A percentile compares a stretch with the other conserved stretches of the same genome.
Evolutionary conservation across 37 sponge, comb jelly and placozoan genomes (phyloP).

Genomic region (Halichondria panicea): DNA sequence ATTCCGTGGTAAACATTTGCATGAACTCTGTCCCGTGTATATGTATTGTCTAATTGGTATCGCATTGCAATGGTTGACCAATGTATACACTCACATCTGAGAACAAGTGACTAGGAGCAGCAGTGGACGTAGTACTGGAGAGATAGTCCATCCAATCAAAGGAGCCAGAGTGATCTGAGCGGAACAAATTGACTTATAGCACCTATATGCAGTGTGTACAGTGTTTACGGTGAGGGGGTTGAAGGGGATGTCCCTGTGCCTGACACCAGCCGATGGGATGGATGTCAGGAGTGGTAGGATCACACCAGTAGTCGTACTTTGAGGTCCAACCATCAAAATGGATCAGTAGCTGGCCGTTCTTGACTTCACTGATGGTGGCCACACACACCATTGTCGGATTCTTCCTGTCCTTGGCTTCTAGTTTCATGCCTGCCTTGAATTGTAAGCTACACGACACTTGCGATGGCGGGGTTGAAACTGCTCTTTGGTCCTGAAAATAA

Average conservation of each 20-base stretch:
- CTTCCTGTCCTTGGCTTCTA: slow-evolving; percentile 79
- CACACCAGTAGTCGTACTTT: slow-evolving; percentile 77
- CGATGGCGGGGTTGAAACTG: too few species aligned
- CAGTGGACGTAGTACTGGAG: slow-evolving; percentile 14
- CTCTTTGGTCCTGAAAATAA: slow-evolving; percentile 52
- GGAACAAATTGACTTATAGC: too few species aligned
- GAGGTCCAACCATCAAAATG: slow-evolving; percentile 86
- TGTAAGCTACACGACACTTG: slow-evolving; percentile 43
- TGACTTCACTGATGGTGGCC: slow-evolving; percentile 62
- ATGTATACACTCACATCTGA: slow-evolving; percentile 32
- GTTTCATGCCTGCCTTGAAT: slow-evolving; percentile 56
- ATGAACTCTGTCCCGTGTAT: too few species aligned
- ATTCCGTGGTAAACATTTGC: too few species aligned
- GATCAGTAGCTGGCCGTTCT: slow-evolving; percentile 49
- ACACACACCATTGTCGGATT: slow-evolving; percentile 69
- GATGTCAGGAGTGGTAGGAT: slow-evolving; percentile 47
- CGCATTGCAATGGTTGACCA: too few species aligned
- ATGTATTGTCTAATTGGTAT: too few species aligned
- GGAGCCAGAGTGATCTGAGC: too few species aligned
- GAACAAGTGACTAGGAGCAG: slow-evolving; percentile 74
- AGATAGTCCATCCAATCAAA: slow-evolving; percentile 75
- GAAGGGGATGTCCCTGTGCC: slow-evolving; percentile 59
- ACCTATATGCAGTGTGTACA: neutral
- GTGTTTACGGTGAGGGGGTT: slow-evolving; percentile 40
- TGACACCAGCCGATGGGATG: slow-evolving; percentile 75